Evolutionary conservation across 2,888 invertebrate species (phyloP), one percentile per base, ranked within the genome.

Genomic region (Kuschelorhynchus macadamiae): DNA sequence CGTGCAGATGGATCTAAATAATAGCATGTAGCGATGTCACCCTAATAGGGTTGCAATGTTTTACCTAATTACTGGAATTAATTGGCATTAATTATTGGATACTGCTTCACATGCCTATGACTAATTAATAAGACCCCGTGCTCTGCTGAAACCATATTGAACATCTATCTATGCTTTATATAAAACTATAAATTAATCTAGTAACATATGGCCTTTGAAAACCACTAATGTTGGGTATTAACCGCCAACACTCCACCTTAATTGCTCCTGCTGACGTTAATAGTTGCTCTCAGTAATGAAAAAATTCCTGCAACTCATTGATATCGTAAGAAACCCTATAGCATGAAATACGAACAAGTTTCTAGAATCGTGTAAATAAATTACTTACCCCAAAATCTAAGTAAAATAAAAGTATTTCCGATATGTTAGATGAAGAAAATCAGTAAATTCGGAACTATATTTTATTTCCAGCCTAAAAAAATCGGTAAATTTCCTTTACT

Each of bases 51-150:
- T 76, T 77, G 80, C 77, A 77, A 80, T 78, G 79, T 80, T 79
- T 76, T 78, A 80, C 79, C 81, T 81, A 81, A 82, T 82, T 82
- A 81, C 81, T 73, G 72, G 79, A 81, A 82, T 81, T 81, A 82
- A 82, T 81, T 81, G 80, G 79, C 81, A 81, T 81, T 81, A 81
- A 82, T 82, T 81, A 81, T 80, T 77, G 75, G 80, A 75, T 78
- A 74, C 77, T 75, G 76, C 76, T 78, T 59, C 70, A 70, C 71
- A 70, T 71, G 70, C 71, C 71, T 74, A 77, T 78, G 77, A 76
- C 76, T 79, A 80, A 81, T 80, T 81, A 81, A 80, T 81, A 79
- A 78, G 77, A 77, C 71, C n/a, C 71, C 75, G 77, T 59, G 78
- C 78, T 66, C 53, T 36, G 59, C 67, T 62, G 68, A 69, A 71